Evolutionary conservation across 92 coral and sea anemone species (phyloP), one percentile per base, ranked within the genome.

Genomic region (Siderastrea siderea): DNA sequence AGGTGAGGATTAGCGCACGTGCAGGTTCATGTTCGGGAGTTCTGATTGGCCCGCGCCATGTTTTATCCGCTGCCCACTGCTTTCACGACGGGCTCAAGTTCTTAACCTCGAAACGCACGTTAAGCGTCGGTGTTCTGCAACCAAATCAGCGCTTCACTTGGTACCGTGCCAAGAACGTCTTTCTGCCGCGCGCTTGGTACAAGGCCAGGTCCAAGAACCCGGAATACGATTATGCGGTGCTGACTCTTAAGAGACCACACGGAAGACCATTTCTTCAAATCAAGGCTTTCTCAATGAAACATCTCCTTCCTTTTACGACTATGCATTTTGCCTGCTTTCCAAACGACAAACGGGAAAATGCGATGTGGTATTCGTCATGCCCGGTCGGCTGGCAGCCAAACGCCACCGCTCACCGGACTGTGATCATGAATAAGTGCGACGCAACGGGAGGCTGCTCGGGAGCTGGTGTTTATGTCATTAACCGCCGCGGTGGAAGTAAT

Each of bases 261-360:
- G 89, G 89, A 55, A 43, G 83, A 10, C 43, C 68, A 45, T 85
- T 38, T 69, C 82, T 85, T 55, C 67, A 16, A 55, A 85, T 85
- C 48, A 59, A 54, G 47, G 68, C 84, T 16, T 44, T 85, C 15
- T 77, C 89, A 7, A 85, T 71, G 13, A 76, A 67, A 70, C 68
- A 67, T 1, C 89, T 85, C 47, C 26, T 38, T 2, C 45, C 46
- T 14, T 68, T 75, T 45, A 12, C 11, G 15, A 38, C 77, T 0
- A 58, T 85, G 68, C 89, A 85, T 63, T 85, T 85, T 19, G 83
- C 89, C 59, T 76, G 89, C 83, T 85, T 76, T 15, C 89, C 89
- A 26, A 85, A 54, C 45, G 83, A 85, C 67, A 85, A 76, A 44
- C 84, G 38, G 0, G 53, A 61, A 50, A 85, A 68, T 12, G 11